Evolutionary conservation across 1,140 invertebrate genomes (phyloP), one percentile per base, ranked within the genome.

Genomic region (Notospermus geniculatus): DNA sequence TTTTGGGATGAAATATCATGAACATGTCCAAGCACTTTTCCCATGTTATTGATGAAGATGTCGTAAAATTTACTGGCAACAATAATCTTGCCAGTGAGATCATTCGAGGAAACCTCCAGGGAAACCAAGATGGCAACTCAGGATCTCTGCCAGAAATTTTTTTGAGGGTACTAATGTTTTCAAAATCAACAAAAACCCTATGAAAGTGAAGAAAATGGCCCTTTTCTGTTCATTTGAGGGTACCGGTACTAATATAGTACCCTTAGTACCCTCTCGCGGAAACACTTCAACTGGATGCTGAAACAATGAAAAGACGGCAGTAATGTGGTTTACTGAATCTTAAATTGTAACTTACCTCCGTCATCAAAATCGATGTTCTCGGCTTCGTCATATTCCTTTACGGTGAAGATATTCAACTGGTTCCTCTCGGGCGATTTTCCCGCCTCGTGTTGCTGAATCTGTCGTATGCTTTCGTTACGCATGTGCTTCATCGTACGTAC

Each of bases 401-500:
- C 87, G 82, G 91, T 89, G 80, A 94, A 94, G 45, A 94, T 87
- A 73, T 94, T 91, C 13, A 87, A 87, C 50, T 93, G 88, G 71
- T 92, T 91, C 13, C 91, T 88, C 57, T 86, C 84, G 2, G 86
- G 22, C 81, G 88, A 71, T 87, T 83, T 82, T 59, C 89, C 89
- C 72, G 70, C 71, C 30, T 72, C 77, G 25, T 91, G 86, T 65
- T 92, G 85, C 75, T 96, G 92, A 7, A 95, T 83, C 74, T 93
- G 92, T 76, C 94, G 91, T 32, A 95, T 83, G 75, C 94, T 92
- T 78, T 97, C 93, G 85, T 94, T 91, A 77, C 95, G 92, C 58
- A 95, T 84, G 61, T 79, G 77, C 17, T 69, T 66, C 59, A 75
- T 62, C 0, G 73, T 72, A 67, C 91, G 86, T 1, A 93, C 73